Evolutionary conservation across 2,113 vertebrate species (phyloP).

Genomic region (Leptodactylus fuscus): DNA sequence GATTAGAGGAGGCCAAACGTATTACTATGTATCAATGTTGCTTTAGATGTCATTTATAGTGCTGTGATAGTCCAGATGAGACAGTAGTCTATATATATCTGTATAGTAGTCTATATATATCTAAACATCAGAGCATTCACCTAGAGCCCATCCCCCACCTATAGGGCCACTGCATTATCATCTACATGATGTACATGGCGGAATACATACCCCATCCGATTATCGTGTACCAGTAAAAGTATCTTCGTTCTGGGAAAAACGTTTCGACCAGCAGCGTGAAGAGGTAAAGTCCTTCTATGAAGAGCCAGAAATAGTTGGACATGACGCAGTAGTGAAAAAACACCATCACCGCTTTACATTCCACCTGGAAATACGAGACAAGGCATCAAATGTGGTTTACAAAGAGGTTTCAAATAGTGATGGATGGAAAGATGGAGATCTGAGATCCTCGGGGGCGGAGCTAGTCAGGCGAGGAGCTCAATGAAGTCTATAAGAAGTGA

Average conservation of each 20-base stretch:
- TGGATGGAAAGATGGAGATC: neutral
- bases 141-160: neutral
- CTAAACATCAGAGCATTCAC: neutral
- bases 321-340: conserved; percentile 99
- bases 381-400: neutral
- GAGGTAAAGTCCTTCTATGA: conserved; percentile 96
- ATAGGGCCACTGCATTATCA: neutral
- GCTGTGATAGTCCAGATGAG: no score
- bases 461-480: neutral
- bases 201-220: conserved; percentile 84
- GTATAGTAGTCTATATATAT: neutral
- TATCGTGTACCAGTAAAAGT: conserved; percentile 96
- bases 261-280: conserved; percentile 96
- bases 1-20: no score
- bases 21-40: no score
- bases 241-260: conserved; percentile 94
- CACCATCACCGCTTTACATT: conserved; percentile 96
- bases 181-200: neutral
- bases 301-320: conserved; percentile 99
- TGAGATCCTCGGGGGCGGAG: neutral
- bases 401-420: neutral
- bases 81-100: no score
- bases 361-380: conserved; percentile 76
- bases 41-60: no score
- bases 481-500: neutral